Evolutionary conservation across 1,140 invertebrate species (phyloP).

Genomic region (Drosophila tristis): DNA sequence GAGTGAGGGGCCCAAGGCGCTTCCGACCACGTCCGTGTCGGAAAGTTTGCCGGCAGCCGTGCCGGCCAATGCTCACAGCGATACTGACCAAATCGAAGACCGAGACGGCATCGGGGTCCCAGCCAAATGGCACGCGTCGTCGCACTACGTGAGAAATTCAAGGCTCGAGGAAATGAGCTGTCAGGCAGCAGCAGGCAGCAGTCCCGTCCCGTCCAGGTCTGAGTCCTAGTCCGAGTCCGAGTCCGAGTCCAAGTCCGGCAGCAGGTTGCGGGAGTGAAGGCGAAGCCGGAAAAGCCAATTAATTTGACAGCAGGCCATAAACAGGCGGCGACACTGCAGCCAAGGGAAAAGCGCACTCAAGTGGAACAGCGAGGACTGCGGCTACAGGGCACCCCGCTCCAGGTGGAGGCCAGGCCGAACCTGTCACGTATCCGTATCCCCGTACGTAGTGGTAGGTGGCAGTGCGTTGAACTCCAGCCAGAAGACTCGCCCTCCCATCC

Average conservation of each 20-base stretch:
- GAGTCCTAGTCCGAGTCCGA: background rate
- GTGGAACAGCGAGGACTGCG: slow-evolving; percentile 54
- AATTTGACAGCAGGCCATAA: slow-evolving; percentile 75
- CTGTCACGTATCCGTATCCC: slow-evolving; percentile 27
- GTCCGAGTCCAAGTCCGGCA: slow-evolving; percentile 8
- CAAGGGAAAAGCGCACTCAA: slow-evolving; percentile 45
- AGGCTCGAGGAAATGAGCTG: slow-evolving; percentile 64
- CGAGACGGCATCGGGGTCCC: slow-evolving; percentile 1
- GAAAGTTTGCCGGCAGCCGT: slow-evolving; percentile 29
- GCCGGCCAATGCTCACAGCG: slow-evolving; percentile 6
- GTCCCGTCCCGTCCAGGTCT: background rate
- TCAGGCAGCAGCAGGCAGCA: slow-evolving; percentile 49
- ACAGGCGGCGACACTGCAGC: slow-evolving; percentile 33
- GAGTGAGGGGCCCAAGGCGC: no score
- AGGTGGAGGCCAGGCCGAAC: slow-evolving; percentile 14
- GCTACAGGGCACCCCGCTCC: background rate
- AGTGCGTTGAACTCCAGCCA: slow-evolving; percentile 11
- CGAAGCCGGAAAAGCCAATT: slow-evolving; percentile 74
- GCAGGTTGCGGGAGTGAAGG: background rate
- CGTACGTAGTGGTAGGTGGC: background rate
- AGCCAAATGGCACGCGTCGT: slow-evolving; percentile 30
- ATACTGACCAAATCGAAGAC: slow-evolving; percentile 19
- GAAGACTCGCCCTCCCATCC: background rate
- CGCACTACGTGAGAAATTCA: slow-evolving; percentile 21
- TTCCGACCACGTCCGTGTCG: no score